These are phyloP conservation scores for Liodrosophila aerea DNA, from an alignment of 2,888 invertebrate genomes.

Conservation along the genomic window DNA sequence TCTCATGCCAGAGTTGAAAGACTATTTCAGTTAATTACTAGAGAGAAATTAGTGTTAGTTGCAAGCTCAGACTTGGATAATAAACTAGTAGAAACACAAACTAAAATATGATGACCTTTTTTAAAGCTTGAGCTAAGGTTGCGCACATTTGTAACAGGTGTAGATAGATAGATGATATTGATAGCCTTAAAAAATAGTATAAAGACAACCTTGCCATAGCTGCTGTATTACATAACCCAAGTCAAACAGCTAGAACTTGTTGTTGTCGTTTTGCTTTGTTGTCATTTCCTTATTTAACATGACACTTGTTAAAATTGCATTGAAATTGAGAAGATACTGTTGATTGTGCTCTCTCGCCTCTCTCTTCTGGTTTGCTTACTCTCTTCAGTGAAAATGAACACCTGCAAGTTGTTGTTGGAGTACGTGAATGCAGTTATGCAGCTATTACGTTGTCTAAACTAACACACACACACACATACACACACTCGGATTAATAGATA, in stretches of 20 bases:
- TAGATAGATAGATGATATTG: no score
- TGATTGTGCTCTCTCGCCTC: constrained; percentile 29
- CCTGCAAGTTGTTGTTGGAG: constrained; percentile 56
- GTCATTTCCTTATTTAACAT: constrained; percentile 75
- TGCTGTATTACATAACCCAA: constrained; percentile 2
- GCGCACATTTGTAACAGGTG: no score
- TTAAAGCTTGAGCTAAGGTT: no score
- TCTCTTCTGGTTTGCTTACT: background rate
- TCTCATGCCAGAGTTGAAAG: constrained; percentile 35
- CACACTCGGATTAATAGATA: constrained; percentile 28
- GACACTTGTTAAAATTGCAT: constrained; percentile 73
- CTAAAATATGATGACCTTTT: background rate
- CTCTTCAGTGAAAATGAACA: constrained; percentile 65
- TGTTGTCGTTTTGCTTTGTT: constrained; percentile 40
- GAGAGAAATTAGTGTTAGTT: background rate
- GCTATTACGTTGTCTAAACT: constrained; percentile 71
- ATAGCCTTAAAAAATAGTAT: no score
- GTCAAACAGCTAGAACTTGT: constrained; percentile 24
- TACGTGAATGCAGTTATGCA: constrained; percentile 66
- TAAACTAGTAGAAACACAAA: background rate
- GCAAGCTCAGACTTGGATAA: background rate
- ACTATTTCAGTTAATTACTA: constrained; percentile 39
- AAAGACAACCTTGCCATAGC: no score
- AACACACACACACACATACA: constrained; percentile 25
- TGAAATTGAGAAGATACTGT: constrained; percentile 70